A percentile compares a stretch with the other conserved stretches of the same genome.
Conservation (phyloP, 2,888 invertebrate genomes). For the Patella ulyssiponensis region DNA sequence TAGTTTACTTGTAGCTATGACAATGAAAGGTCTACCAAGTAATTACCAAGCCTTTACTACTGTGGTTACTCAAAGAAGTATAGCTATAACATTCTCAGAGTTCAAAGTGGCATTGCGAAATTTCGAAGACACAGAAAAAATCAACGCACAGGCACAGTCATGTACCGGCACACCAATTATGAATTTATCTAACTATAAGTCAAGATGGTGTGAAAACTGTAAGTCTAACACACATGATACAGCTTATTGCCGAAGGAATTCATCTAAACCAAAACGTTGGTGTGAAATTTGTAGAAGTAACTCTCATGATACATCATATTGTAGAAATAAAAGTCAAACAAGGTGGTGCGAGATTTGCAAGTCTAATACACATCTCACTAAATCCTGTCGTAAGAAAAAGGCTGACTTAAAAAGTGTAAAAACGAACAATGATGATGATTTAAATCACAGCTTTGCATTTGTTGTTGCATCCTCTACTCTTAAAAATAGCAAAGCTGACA, state of each 20-base stretch:
- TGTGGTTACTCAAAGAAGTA: slow-evolving; percentile 31
- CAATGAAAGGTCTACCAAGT: no score
- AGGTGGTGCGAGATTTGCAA: slow-evolving; percentile 16
- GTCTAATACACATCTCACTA: slow-evolving; percentile 14
- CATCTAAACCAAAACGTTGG: no score
- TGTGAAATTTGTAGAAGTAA: no score
- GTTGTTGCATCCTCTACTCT: no score
- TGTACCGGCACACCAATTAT: not conserved
- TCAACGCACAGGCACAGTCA: no score
- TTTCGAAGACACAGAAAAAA: slow-evolving; percentile 32
- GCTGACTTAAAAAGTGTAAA: not conserved
- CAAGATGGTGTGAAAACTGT: not conserved
- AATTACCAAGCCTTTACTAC: no score
- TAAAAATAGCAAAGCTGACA: not conserved
- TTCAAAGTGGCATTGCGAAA: slow-evolving; percentile 33
- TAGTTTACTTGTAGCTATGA: no score
- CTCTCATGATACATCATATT: no score
- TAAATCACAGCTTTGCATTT: not conserved
- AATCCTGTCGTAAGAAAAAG: not conserved
- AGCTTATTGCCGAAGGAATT: not conserved
- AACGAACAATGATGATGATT: not conserved
- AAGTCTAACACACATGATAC: not conserved
- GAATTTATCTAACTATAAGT: not conserved
- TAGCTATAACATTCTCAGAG: slow-evolving; percentile 22
- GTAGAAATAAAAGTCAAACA: no score